Evolutionary conservation across 2,113 vertebrate genomes (phyloP), one percentile per base, ranked within the genome.

Genomic region (Pygoscelis antarcticus): DNA sequence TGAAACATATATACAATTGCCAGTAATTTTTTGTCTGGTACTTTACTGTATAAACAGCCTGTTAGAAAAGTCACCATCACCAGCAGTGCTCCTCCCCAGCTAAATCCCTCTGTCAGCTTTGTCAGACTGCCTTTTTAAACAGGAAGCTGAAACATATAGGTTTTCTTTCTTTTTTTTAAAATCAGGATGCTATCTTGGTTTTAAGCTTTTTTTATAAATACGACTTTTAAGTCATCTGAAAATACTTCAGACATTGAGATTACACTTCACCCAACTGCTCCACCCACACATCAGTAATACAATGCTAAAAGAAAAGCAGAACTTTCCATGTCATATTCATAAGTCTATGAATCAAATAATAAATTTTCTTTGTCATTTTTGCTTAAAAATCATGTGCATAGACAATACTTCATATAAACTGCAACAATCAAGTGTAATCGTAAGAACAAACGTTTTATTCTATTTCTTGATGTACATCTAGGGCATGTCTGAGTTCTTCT

Each of bases 21-120:
- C 66, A 85, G 66, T 44, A 40, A 49, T 46, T 79, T 91, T 92
- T n/a, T 80, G 38, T 18, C 70, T 83, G 60, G 69, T 94, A 81
- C 83, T 87, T 94, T 25, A 26, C 62, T 74, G 27, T 93, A 77
- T 89, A 94, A 95, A 96, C 76, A 90, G 19, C 44, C 88, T 75
- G 72, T 82, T 91, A 82, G 42, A 85, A 60, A 83, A 96, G 69
- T 90, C 74, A 94, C 49, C 49, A 69, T 27, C 91, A 91, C 87
- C 70, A 94, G 69, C 51, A 79, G 20, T n/a, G 61, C 44, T 82
- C 27, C 76, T 64, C 51, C 70, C 27, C 42, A 93, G 1, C 16
- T 23, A 54, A 65, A 86, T 44, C 27, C 16, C 54, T 57, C 68
- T n/a, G 17, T 47, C 7, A 2, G 54, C 68, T 81, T 61, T 83